phyloP scores from a whole-genome alignment of 2,888 invertebrate genomes.

The Euphydryas editha region DNA sequence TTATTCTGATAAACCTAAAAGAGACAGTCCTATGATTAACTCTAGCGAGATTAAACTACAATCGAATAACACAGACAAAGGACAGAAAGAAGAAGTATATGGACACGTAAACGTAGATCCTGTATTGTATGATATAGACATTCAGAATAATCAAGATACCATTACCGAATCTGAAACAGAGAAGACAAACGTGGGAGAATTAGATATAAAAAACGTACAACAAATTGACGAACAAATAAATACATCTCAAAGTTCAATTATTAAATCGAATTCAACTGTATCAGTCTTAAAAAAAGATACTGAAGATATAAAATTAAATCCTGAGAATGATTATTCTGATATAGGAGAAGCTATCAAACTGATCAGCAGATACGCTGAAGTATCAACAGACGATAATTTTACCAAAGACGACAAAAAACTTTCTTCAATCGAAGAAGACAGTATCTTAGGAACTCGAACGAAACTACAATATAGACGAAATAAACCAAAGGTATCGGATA shows the following conservation, averaged over 20 bases:
- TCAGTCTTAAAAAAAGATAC: slow-evolving; percentile 58
- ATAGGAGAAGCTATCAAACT: slow-evolving; percentile 79
- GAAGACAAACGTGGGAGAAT: slow-evolving; percentile 37
- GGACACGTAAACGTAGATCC: slow-evolving; percentile 77
- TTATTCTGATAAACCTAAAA: slow-evolving; percentile 74
- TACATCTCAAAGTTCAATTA: slow-evolving; percentile 30
- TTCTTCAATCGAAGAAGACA: slow-evolving; percentile 66
- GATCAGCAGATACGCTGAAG: slow-evolving; percentile 78
- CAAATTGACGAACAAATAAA: slow-evolving; percentile 18
- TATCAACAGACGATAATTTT: slow-evolving; percentile 78
- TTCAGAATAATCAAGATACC: slow-evolving; percentile 49
- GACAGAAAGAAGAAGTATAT: slow-evolving; percentile 75
- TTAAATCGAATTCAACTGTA: slow-evolving; percentile 42
- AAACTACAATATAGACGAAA: slow-evolving; percentile 75
- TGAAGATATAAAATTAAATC: slow-evolving; percentile 70
- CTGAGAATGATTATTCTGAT: slow-evolving; percentile 77
- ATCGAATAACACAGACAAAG: slow-evolving; percentile 58
- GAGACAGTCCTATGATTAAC: slow-evolving; percentile 67
- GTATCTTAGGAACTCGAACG: slow-evolving; percentile 73
- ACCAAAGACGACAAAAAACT: slow-evolving; percentile 68
- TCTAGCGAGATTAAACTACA: slow-evolving; percentile 53
- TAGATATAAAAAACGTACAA: slow-evolving; percentile 25
- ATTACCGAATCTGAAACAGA: slow-evolving; percentile 37
- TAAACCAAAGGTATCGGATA: slow-evolving; percentile 60
- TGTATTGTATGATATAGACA: slow-evolving; percentile 59